Percentiles rank a stretch among this genome's conserved stretches.
phyloP scores from a whole-genome alignment of 2,888 invertebrate genomes.

The Branchipolynoe longqiensis region DNA sequence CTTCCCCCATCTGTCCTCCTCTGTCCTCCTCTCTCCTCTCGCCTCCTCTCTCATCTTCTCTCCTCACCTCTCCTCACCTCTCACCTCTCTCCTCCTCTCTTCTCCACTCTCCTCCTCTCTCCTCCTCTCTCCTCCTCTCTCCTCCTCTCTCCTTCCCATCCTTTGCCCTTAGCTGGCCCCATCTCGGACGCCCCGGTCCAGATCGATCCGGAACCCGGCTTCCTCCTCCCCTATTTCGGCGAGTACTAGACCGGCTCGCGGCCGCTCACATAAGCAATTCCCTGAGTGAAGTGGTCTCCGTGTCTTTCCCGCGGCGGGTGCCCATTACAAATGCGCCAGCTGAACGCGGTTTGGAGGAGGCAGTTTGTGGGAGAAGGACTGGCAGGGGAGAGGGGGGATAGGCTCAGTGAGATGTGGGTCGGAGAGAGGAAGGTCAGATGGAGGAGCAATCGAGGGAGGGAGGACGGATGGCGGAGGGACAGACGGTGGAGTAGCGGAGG shows the following conservation, averaged over 20 bases:
- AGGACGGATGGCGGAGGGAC: too few relatives aligned
- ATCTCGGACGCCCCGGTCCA: not conserved
- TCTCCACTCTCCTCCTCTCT: not conserved
- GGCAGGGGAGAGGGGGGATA: too few relatives aligned
- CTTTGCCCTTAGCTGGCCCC: not conserved
- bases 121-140: not conserved
- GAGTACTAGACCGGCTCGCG: not conserved
- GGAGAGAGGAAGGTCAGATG: not conserved
- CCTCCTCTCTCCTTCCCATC: not conserved
- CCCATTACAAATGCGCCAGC: slow-evolving; percentile 32
- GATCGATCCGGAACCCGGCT: slow-evolving; percentile 22
- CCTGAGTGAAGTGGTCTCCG: slow-evolving; percentile 52
- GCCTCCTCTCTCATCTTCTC: too few relatives aligned
- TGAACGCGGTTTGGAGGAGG: not conserved
- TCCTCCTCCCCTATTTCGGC: slow-evolving; percentile 22
- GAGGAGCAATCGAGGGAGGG: too few relatives aligned
- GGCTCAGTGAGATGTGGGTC: not conserved
- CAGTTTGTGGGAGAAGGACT: not conserved
- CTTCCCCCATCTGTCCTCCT: not conserved
- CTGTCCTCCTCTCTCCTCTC: not conserved
- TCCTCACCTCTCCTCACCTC: too few relatives aligned
- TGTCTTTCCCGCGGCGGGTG: slow-evolving; percentile 7
- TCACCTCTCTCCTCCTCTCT: too few relatives aligned
- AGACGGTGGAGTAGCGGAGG: too few relatives aligned
- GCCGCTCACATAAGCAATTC: slow-evolving; percentile 37